phyloP scores from a whole-genome alignment of 2,888 invertebrate species.

The Andrena trimmerana region DNA sequence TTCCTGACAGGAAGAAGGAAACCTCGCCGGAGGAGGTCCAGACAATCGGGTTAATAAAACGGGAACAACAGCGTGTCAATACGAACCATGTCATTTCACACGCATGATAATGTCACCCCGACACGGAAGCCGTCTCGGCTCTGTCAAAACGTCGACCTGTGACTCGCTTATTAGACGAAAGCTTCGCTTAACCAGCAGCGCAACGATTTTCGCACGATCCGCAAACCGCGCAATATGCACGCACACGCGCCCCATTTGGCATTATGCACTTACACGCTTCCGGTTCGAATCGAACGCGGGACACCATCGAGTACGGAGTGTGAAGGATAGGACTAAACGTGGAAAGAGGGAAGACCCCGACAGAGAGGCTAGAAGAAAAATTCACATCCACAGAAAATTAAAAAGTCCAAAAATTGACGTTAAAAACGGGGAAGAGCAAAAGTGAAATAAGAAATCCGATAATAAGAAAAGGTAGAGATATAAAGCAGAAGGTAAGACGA shows the following conservation, averaged over 20 bases:
- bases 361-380: not conserved
- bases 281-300: conserved; percentile 52
- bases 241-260: conserved; percentile 51
- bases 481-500: no score
- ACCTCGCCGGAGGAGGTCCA: not conserved
- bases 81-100: conserved; percentile 6
- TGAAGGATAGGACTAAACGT: not conserved
- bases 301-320: not conserved
- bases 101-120: not conserved
- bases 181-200: conserved; percentile 2
- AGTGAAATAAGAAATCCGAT: no score
- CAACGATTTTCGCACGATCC: conserved; percentile 47
- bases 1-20: conserved; percentile 11
- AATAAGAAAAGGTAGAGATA: no score
- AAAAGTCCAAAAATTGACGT: not conserved
- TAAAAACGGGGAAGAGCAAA: not conserved
- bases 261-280: conserved; percentile 71
- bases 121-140: not conserved
- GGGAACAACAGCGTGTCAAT: conserved; percentile 12
- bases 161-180: not conserved
- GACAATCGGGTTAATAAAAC: not conserved
- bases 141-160: conserved; percentile 1
- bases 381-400: not conserved
- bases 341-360: not conserved
- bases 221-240: conserved; percentile 8